Evolutionary conservation across 1,140 invertebrate species (phyloP).

Genomic region (Bombus cullumanus): DNA sequence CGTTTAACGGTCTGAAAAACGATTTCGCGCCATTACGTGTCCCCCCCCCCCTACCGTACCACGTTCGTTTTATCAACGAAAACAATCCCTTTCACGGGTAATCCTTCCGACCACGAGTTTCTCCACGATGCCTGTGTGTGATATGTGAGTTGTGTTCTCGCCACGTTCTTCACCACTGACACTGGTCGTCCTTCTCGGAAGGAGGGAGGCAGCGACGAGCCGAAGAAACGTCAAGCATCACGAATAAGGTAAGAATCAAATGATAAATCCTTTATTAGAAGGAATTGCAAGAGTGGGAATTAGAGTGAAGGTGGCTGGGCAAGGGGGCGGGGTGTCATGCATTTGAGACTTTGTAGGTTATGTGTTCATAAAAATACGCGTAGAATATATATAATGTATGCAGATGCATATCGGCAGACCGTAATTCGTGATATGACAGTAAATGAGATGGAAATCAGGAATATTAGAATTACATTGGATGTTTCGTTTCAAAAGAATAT

Average conservation of each 20-base stretch:
- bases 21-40: slow-evolving; percentile 11
- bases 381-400: no score
- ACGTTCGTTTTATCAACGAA: background rate
- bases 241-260: background rate
- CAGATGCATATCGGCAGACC: no score
- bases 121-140: slow-evolving; percentile 18
- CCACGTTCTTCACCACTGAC: background rate
- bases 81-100: background rate
- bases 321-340: no score
- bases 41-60: background rate
- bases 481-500: no score
- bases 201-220: background rate
- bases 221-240: background rate
- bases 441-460: background rate
- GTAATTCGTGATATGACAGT: background rate
- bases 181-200: background rate
- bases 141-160: slow-evolving; percentile 46
- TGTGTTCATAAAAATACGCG: no score
- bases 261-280: background rate
- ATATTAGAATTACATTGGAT: background rate
- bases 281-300: no score
- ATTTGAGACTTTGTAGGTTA: background rate
- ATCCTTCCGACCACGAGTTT: background rate
- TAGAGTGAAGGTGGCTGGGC: no score
- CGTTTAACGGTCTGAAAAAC: background rate